Base-by-base conservation (phyloP, 2,113 vertebrate genomes). In the Crocuta crocuta region DNA sequence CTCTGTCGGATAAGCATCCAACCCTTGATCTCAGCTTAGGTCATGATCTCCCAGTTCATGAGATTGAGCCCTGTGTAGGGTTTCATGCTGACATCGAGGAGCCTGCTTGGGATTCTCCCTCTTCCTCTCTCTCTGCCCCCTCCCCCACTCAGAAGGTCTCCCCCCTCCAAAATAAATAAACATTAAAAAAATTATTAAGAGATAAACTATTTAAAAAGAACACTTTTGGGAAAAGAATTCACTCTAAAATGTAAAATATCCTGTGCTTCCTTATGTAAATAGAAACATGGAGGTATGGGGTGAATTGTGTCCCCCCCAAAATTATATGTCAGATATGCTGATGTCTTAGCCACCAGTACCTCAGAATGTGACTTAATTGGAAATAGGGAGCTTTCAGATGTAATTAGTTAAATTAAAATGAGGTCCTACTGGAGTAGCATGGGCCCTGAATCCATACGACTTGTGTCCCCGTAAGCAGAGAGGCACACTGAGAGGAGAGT, bases 361-460 rank as follows among this genome's bases (percentile, higher is more conserved):
- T 65, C 61, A 45, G 76, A 78, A 66, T 79, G 23, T 68, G 76
- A 89, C 45, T 50, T 66, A 79, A 11, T 45, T 35, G 48, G 78
- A 68, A 81, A 58, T 43, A 83, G n/a, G 19, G 28, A 73, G 45
- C 6, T n/a, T 63, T 50, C 3, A 53, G 68, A 50, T 58, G 4
- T 39, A 71, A 48, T 78, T 28, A 50, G 79, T 31, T 85, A 65
- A 89, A 90, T 86, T 84, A 92, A 92, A 97, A 82, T 66, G 43
- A 65, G 19, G 24, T 53, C 68, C 23, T 11, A 50, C 31, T 76
- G 66, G 35, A 84, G 53, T 5, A n/a, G 43, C 11, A 91, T 48
- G 35, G 11, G 63, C 17, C 53, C 26, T 94, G 87, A 35, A 63
- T 68, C 23, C 43, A 26, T 78, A 71, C 16, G 9, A 89, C 11